Percentiles rank a stretch among this genome's conserved stretches.
Evolutionary conservation across 2,797 vertebrate genomes (phyloP).

Genomic region (Sebastes itinus): DNA sequence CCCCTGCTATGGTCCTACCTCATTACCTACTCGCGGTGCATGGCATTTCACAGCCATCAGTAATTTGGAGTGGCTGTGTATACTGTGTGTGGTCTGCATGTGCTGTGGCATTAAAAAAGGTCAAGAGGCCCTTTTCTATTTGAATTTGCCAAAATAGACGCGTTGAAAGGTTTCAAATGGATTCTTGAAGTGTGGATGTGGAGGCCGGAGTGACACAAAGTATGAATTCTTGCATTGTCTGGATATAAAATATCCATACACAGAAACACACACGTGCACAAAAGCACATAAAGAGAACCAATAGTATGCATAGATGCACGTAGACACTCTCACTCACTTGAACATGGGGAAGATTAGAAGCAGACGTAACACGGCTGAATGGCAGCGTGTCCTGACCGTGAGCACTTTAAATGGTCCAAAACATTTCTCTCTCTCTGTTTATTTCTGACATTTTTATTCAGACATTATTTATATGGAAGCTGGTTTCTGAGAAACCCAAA

Average conservation of each 20-base stretch:
- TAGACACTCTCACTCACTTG: background rate
- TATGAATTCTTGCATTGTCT: background rate
- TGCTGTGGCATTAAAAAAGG: constrained; percentile 59
- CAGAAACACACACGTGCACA: background rate
- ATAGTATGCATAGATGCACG: constrained; percentile 1
- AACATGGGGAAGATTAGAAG: constrained; percentile 46
- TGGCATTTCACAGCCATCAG: constrained; percentile 58
- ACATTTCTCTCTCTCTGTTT: constrained; percentile 36
- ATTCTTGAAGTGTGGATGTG: constrained; percentile 35
- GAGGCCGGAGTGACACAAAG: constrained; percentile 24
- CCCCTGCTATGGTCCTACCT: constrained; percentile 40
- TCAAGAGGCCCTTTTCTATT: constrained; percentile 44
- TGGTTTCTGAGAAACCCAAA: constrained; percentile 33
- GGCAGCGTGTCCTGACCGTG: constrained; percentile 12
- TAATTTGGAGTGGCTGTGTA: constrained; percentile 50
- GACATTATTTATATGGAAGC: constrained; percentile 35
- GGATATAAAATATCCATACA: background rate
- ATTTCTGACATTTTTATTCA: constrained; percentile 42
- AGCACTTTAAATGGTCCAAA: constrained; percentile 39
- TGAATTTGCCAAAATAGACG: constrained; percentile 32
- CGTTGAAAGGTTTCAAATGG: constrained; percentile 47
- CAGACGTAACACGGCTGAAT: constrained; percentile 25
- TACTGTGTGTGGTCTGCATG: constrained; percentile 52
- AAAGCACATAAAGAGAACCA: constrained; percentile 9
- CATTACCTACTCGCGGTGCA: constrained; percentile 42